Percentiles rank a stretch among this genome's conserved stretches.
phyloP scores from a whole-genome alignment of 2,888 invertebrate species.

The Stenotaenia linearis region DNA sequence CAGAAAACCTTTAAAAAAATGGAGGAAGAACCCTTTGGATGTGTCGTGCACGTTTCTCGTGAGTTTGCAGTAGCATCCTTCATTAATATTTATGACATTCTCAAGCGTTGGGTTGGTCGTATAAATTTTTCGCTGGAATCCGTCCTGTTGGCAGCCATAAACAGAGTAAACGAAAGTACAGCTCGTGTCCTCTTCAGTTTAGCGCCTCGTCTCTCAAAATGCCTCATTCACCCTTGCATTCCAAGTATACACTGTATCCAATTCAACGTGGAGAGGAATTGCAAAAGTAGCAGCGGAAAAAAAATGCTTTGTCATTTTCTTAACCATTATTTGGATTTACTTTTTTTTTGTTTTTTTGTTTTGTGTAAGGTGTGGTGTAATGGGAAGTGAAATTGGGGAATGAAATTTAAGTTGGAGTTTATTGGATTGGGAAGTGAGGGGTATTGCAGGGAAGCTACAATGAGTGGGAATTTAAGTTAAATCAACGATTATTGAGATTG shows the following conservation, averaged over 20 bases:
- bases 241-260: constrained; percentile 13
- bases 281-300: not conserved
- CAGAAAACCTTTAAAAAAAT: not conserved
- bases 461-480: too few species aligned
- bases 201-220: constrained; percentile 26
- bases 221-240: constrained; percentile 24
- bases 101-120: constrained; percentile 13
- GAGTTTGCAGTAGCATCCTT: constrained; percentile 14
- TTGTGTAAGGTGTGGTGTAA: too few species aligned
- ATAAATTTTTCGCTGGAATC: constrained; percentile 21
- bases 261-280: not conserved
- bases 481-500: not conserved
- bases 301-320: not conserved
- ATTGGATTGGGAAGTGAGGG: too few species aligned
- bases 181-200: constrained; percentile 19
- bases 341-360: not conserved
- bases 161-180: constrained; percentile 26
- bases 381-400: too few species aligned
- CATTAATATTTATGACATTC: constrained; percentile 26
- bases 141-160: constrained; percentile 24
- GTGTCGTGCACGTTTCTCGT: constrained; percentile 13
- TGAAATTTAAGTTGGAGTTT: too few species aligned
- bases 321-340: not conserved
- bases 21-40: not conserved
- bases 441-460: too few species aligned